Evolutionary conservation across 2,888 invertebrate genomes (phyloP).

Genomic region (Drosophila niveifrons): DNA sequence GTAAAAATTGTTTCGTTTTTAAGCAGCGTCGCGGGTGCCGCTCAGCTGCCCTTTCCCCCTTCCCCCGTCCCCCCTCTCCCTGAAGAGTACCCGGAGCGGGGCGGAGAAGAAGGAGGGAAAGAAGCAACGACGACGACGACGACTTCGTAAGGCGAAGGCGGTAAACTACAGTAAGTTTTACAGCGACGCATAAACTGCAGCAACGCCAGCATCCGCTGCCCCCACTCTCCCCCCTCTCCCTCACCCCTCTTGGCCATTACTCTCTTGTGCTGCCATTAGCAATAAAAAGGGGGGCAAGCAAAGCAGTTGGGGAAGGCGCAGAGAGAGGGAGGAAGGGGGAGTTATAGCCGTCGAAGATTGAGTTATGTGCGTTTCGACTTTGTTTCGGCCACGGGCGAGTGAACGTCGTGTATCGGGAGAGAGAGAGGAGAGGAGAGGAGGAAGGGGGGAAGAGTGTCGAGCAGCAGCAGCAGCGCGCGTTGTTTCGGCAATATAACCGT

Average conservation of each 20-base stretch:
- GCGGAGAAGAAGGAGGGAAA: not conserved
- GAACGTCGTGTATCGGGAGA: slow-evolving; percentile 12
- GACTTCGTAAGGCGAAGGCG: slow-evolving; percentile 48
- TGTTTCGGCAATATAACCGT: slow-evolving; percentile 83
- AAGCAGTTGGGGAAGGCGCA: not conserved
- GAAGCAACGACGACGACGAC: slow-evolving; percentile 9
- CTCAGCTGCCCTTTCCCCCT: not conserved
- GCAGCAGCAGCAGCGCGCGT: slow-evolving; percentile 49
- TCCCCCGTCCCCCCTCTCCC: not conserved
- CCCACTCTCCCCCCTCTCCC: not conserved
- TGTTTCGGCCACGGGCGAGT: slow-evolving; percentile 67
- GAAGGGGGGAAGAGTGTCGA: slow-evolving; percentile 14
- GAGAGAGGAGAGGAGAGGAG: not conserved
- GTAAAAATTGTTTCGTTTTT: slow-evolving; percentile 83
- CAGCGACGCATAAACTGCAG: slow-evolving; percentile 75
- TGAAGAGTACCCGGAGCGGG: too few relatives aligned
- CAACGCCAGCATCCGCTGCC: slow-evolving; percentile 26
- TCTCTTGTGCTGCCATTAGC: slow-evolving; percentile 64
- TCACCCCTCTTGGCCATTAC: slow-evolving; percentile 19
- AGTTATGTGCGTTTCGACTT: slow-evolving; percentile 83
- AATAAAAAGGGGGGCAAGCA: slow-evolving; percentile 66
- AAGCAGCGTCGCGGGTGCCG: slow-evolving; percentile 41
- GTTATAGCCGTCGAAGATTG: slow-evolving; percentile 80
- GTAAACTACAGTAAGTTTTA: slow-evolving; percentile 81
- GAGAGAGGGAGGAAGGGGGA: not conserved